These are phyloP conservation scores for Psilanteris sp. DNA, from an alignment of 1,140 invertebrate species.

Conservation along the genomic window DNA sequence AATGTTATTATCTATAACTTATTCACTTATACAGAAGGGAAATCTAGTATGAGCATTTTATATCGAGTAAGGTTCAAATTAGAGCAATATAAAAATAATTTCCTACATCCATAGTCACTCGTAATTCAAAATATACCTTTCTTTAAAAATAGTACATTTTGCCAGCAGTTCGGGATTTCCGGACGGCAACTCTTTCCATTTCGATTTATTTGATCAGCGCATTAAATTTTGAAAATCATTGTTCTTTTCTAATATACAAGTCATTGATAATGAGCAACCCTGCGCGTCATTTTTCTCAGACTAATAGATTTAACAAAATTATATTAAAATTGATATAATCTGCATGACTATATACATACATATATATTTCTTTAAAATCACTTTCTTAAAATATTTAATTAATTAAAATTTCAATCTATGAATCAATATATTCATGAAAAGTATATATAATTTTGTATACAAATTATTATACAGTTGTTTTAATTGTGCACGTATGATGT, in stretches of 20 bases:
- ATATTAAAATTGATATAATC: conserved; percentile 16
- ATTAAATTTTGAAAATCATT: conserved; percentile 13
- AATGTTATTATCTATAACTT: not conserved
- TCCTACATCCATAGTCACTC: conserved; percentile 8
- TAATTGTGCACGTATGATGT: conserved; percentile 58
- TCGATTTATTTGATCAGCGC: conserved; percentile 2
- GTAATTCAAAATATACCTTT: conserved; percentile 42
- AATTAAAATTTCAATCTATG: conserved; percentile 10
- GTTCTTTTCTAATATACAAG: conserved; percentile 20
- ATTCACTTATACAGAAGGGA: too few species aligned
- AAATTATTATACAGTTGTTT: conserved; percentile 41
- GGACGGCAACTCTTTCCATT: conserved; percentile 51
- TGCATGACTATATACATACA: conserved; percentile 18
- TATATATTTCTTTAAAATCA: conserved; percentile 25
- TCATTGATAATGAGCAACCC: conserved; percentile 35
- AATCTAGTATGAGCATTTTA: conserved; percentile 2
- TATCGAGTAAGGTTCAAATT: conserved; percentile 4
- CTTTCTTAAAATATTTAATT: conserved; percentile 2
- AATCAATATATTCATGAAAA: conserved; percentile 24
- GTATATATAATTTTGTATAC: conserved; percentile 41
- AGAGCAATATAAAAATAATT: conserved; percentile 42
- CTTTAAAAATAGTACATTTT: conserved; percentile 37
- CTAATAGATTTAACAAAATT: conserved; percentile 19
- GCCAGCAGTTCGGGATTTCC: conserved; percentile 47
- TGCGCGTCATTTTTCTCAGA: conserved; percentile 23